Conservation (phyloP, 2,888 invertebrate species). For the Heteromyza rotundicornis region DNA sequence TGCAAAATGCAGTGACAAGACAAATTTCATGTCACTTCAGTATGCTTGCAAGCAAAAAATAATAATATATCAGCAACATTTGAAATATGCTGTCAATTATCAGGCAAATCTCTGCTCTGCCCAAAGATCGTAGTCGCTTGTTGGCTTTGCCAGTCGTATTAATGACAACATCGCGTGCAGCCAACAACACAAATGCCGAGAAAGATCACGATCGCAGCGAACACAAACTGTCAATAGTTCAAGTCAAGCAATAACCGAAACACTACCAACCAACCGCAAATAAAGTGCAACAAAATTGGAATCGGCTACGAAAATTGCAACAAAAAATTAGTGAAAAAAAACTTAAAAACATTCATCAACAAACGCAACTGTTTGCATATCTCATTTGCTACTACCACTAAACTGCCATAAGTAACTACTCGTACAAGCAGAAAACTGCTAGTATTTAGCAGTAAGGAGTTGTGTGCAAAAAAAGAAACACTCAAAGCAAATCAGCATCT, state of each 20-base stretch:
- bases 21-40: background rate
- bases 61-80: too few species aligned
- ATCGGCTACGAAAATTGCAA: too few species aligned
- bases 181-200: too few species aligned
- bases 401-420: background rate
- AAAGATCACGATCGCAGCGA: background rate
- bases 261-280: background rate
- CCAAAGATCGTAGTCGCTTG: background rate
- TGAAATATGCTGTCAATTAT: background rate
- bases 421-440: background rate
- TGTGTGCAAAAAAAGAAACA: background rate
- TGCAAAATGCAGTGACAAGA: too few species aligned
- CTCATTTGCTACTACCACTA: background rate
- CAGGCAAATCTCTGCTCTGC: background rate
- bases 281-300: background rate
- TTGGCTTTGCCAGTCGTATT: too few species aligned
- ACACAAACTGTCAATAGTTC: background rate
- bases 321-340: too few species aligned
- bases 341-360: too few species aligned
- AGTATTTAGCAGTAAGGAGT: background rate
- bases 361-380: background rate
- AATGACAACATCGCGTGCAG: too few species aligned
- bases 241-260: background rate
- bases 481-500: background rate
- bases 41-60: background rate